Conservation (phyloP, 2,888 invertebrate species). For the Synergus umbraculus region DNA sequence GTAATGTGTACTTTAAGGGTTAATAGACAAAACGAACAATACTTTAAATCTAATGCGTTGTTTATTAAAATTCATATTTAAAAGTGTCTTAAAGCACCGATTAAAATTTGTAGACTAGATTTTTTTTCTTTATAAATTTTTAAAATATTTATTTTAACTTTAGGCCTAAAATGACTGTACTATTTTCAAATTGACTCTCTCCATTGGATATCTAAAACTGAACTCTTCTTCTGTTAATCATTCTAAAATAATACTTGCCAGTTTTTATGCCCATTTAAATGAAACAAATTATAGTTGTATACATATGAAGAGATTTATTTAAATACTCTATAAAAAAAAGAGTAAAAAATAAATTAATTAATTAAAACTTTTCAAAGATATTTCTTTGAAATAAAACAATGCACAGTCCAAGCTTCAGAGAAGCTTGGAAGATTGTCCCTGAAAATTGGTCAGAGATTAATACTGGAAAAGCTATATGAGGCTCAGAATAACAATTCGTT, state of each 20-base stretch:
- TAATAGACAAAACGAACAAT: too few relatives aligned
- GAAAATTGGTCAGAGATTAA: background rate
- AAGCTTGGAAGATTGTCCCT: background rate
- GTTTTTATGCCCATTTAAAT: constrained; percentile 36
- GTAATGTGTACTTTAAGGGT: too few relatives aligned
- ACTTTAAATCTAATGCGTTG: too few relatives aligned
- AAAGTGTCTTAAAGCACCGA: too few relatives aligned
- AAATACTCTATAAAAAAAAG: constrained; percentile 29
- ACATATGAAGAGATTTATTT: constrained; percentile 31
- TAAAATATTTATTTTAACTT: too few relatives aligned
- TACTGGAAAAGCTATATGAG: background rate
- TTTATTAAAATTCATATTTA: too few relatives aligned
- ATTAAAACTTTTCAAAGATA: constrained; percentile 1
- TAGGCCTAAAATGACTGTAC: too few relatives aligned
- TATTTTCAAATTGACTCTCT: too few relatives aligned
- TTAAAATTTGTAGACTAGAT: too few relatives aligned
- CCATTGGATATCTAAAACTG: too few relatives aligned
- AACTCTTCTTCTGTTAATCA: background rate
- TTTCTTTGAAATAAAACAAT: background rate
- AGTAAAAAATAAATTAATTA: constrained; percentile 28
- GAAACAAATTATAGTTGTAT: constrained; percentile 12
- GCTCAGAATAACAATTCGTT: too few relatives aligned
- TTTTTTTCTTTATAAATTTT: too few relatives aligned
- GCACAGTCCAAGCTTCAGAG: background rate
- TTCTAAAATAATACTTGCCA: background rate